Conservation (phyloP, 2,888 invertebrate genomes). For the Eueremaeus valkanovi region DNA sequence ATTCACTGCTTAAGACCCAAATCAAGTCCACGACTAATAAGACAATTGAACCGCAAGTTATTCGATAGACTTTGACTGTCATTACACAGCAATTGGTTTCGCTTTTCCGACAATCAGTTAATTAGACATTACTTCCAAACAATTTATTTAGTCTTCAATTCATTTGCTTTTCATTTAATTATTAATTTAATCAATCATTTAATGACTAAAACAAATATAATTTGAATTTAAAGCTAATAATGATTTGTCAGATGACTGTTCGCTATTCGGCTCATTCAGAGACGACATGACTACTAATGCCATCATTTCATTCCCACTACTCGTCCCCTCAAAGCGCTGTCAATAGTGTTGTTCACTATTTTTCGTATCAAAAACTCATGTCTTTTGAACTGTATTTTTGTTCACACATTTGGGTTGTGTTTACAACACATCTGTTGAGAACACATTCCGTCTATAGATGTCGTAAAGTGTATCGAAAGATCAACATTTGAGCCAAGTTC, state of each 20-base stretch:
- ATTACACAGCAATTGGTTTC: constrained; percentile 25
- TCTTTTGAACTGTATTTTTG: too few relatives aligned
- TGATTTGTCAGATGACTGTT: constrained; percentile 4
- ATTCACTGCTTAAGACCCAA: constrained; percentile 92
- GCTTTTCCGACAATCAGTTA: too few relatives aligned
- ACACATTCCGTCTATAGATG: too few relatives aligned
- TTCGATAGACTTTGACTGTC: constrained; percentile 25
- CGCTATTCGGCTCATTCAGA: too few relatives aligned
- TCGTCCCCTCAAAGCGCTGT: not conserved
- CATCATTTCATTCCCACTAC: not conserved
- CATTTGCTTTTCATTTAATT: not conserved
- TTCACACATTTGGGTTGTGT: too few relatives aligned
- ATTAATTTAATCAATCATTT: not conserved
- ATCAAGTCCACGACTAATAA: constrained; percentile 86
- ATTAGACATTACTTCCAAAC: too few relatives aligned
- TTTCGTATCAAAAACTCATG: too few relatives aligned
- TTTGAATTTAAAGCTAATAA: not conserved
- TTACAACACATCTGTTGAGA: too few relatives aligned
- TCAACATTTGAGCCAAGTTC: too few relatives aligned
- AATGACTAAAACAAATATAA: not conserved
- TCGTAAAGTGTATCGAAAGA: too few relatives aligned
- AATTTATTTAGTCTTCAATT: not conserved
- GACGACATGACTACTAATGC: not conserved
- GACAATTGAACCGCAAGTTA: constrained; percentile 69
- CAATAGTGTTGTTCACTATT: too few relatives aligned